Conservation (phyloP, 2,113 vertebrate genomes). For the Anthoscopus minutus region DNA sequence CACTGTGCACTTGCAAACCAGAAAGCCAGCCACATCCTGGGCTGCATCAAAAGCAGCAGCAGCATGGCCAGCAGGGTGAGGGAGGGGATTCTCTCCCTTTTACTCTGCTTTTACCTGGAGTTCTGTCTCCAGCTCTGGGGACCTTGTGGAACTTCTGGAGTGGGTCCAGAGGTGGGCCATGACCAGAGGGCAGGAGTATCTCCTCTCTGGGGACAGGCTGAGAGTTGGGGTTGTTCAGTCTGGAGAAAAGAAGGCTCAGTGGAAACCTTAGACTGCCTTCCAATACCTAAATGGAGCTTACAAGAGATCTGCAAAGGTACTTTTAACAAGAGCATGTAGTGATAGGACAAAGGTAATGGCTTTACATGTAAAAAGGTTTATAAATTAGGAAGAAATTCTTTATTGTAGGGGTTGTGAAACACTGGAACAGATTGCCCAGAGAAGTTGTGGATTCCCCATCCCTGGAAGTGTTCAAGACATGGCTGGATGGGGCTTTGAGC, state of each 20-base stretch:
- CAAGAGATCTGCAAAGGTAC: background rate
- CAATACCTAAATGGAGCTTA: background rate
- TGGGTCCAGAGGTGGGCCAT: background rate
- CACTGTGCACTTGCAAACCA: background rate
- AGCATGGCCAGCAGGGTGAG: accelerated
- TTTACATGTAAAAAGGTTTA: background rate
- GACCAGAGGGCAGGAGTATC: background rate
- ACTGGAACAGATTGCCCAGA: background rate
- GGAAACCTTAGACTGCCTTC: background rate
- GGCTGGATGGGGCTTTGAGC: background rate
- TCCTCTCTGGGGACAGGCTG: background rate
- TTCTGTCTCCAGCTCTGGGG: background rate
- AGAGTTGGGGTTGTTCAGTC: background rate
- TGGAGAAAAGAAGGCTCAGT: background rate
- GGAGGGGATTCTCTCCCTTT: background rate
- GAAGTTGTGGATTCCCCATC: background rate
- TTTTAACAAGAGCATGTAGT: background rate
- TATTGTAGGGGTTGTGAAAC: background rate
- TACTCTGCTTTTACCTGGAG: background rate
- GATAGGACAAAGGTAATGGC: background rate
- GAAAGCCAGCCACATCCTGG: background rate
- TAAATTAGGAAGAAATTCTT: background rate
- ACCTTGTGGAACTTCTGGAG: background rate
- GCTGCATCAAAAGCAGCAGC: background rate
- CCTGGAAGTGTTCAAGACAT: background rate